Conservation (phyloP, 1,140 invertebrate species). For the Lithobius niger region DNA sequence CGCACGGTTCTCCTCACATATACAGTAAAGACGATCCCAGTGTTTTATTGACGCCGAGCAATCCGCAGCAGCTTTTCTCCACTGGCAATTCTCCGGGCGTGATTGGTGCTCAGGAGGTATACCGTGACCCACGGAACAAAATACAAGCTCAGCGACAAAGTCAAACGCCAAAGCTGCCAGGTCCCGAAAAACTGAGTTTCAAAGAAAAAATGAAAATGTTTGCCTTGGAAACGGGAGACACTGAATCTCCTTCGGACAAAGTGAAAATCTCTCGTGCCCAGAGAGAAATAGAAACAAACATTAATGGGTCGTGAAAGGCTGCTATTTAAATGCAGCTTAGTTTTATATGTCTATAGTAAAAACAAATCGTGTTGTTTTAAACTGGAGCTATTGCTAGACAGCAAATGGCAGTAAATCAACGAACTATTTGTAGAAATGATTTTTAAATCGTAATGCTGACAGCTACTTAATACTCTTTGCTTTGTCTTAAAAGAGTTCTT, state of each 20-base stretch:
- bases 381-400: too few species aligned
- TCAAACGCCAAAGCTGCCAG: conserved; percentile 33
- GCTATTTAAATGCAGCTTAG: too few species aligned
- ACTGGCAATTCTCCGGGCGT: conserved; percentile 60
- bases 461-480: too few species aligned
- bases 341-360: too few species aligned
- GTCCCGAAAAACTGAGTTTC: conserved; percentile 80
- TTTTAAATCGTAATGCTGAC: too few species aligned
- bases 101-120: conserved; percentile 86
- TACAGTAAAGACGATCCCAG: conserved; percentile 39
- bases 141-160: background rate
- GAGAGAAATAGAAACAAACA: conserved; percentile 58
- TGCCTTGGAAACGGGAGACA: conserved; percentile 78
- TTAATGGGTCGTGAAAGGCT: background rate
- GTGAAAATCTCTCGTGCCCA: conserved; percentile 85
- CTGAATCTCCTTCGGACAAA: conserved; percentile 74
- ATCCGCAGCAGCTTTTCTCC: conserved; percentile 26
- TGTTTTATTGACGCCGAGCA: conserved; percentile 17
- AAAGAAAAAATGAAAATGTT: conserved; percentile 98
- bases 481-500: too few species aligned
- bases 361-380: too few species aligned
- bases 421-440: too few species aligned
- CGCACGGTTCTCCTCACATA: conserved; percentile 18
- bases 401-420: too few species aligned
- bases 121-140: conserved; percentile 44